Base-by-base conservation (phyloP, 92 coral and sea anemone species). In the Nematostella vectensis region DNA sequence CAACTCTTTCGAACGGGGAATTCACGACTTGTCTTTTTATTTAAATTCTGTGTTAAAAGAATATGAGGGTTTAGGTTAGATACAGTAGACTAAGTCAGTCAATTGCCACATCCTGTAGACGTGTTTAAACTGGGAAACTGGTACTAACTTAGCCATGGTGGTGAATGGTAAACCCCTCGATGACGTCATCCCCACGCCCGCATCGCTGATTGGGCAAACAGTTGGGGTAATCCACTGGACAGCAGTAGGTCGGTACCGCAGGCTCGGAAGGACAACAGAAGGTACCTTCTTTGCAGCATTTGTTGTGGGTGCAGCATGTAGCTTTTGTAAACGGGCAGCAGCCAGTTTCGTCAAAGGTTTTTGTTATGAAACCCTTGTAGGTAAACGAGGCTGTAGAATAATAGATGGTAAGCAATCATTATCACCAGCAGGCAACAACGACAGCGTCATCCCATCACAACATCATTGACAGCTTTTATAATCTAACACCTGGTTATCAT, bases 271-370 rank as follows among this genome's bases (percentile, higher is more conserved):
- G 80, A 30, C 83, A 76, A 55, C 83, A 76, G 47, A 72, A 31
- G 12, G 75, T 59, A 38, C 62, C 57, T 22, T 64, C 59, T 25
- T 69, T 17, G 18, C 96, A 89, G 56, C 96, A 89, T 29, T 13
- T 58, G 77, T 89, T 73, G 43, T 77, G 65, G 8, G 69, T 65
- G 47, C 95, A 89, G 43, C 96, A 89, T 11, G 64, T 63, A 27
- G 82, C 96, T 21, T 61, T 54, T 2, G 79, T 71, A 54, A 2
- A 24, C 2, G 84, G 81, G 29, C 96, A 86, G 45, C 96, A 86
- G 0, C 62, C 50, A 3, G 55, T 51, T 38, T 81, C 85, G 9
- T 82, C 62, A 24, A 61, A 62, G 11, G 85, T 72, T 55, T 59
- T 63, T 13, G 74, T 77, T 10, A 70, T 50, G 52, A 30, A 71